A percentile compares a stretch with the other conserved stretches of the same genome.
These are phyloP conservation scores for Eristalis pertinax DNA, from an alignment of 2,888 invertebrate genomes.

Conservation along the genomic window DNA sequence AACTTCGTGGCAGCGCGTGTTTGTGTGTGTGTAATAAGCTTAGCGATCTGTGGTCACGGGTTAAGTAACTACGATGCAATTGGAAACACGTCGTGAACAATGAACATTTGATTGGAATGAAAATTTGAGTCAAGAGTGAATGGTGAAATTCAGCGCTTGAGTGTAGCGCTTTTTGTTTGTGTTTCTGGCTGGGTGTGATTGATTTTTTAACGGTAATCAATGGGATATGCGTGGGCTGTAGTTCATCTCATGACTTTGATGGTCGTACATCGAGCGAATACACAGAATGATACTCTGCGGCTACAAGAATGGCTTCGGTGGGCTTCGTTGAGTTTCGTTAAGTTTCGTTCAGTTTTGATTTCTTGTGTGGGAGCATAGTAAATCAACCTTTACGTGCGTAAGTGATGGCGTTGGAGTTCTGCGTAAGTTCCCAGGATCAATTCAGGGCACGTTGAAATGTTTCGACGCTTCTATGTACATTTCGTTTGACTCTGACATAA, in stretches of 20 bases:
- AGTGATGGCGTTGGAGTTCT: too few species aligned
- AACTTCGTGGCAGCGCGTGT: not conserved
- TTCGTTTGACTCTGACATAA: too few species aligned
- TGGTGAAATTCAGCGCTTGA: slow-evolving; percentile 5
- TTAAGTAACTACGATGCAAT: slow-evolving; percentile 9
- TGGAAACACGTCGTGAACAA: slow-evolving; percentile 16
- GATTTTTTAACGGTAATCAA: not conserved
- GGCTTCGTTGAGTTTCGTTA: too few species aligned
- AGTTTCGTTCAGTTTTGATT: too few species aligned
- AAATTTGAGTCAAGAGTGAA: slow-evolving; percentile 6
- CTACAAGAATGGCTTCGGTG: too few species aligned
- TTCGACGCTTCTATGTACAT: too few species aligned
- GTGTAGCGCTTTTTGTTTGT: not conserved
- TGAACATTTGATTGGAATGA: slow-evolving; percentile 8
- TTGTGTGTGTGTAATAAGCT: slow-evolving; percentile 12
- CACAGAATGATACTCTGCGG: too few species aligned
- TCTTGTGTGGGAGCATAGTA: too few species aligned
- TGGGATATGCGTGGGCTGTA: not conserved
- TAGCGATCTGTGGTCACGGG: slow-evolving; percentile 24
- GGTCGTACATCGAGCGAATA: too few species aligned
- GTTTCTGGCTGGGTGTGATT: not conserved
- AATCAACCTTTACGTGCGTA: too few species aligned
- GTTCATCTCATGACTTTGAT: not conserved
- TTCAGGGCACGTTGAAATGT: too few species aligned
- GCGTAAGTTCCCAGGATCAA: too few species aligned